Conservation (phyloP, 2,888 invertebrate species). For the Calliscelio sp. region DNA sequence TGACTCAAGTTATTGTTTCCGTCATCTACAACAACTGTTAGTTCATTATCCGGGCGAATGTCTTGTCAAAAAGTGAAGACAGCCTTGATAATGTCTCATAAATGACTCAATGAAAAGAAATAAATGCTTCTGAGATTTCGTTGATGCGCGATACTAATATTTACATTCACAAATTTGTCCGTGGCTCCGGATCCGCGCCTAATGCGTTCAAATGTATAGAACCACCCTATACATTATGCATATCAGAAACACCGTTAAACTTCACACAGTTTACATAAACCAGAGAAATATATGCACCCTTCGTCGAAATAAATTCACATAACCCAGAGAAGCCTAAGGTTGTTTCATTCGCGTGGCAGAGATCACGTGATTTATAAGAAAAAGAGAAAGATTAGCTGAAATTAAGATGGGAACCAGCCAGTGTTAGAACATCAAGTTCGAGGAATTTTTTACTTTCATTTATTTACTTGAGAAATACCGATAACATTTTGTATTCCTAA, state of each 20-base stretch:
- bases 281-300: slow-evolving; percentile 56
- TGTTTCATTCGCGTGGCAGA: slow-evolving; percentile 36
- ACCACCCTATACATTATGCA: slow-evolving; percentile 44
- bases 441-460: no score
- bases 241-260: slow-evolving; percentile 55
- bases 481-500: no score
- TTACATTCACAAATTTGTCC: slow-evolving; percentile 31
- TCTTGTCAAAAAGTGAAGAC: slow-evolving; percentile 43
- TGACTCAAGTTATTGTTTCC: slow-evolving; percentile 48
- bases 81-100: slow-evolving; percentile 44
- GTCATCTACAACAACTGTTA: slow-evolving; percentile 34
- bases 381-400: slow-evolving; percentile 29
- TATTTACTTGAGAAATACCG: no score
- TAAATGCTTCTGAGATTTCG: slow-evolving; percentile 13
- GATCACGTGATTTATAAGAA: slow-evolving; percentile 43
- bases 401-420: slow-evolving; percentile 8
- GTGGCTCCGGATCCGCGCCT: neutral
- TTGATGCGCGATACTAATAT: slow-evolving; percentile 14
- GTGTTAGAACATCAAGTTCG: slow-evolving; percentile 20
- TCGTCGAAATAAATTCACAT: slow-evolving; percentile 46
- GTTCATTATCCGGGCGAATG: slow-evolving; percentile 41
- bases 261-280: slow-evolving; percentile 48
- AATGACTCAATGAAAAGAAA: slow-evolving; percentile 31
- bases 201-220: slow-evolving; percentile 47
- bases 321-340: slow-evolving; percentile 33